phyloP scores from a whole-genome alignment of 1,140 invertebrate species.

The Pseudomyrmex sp. region DNA sequence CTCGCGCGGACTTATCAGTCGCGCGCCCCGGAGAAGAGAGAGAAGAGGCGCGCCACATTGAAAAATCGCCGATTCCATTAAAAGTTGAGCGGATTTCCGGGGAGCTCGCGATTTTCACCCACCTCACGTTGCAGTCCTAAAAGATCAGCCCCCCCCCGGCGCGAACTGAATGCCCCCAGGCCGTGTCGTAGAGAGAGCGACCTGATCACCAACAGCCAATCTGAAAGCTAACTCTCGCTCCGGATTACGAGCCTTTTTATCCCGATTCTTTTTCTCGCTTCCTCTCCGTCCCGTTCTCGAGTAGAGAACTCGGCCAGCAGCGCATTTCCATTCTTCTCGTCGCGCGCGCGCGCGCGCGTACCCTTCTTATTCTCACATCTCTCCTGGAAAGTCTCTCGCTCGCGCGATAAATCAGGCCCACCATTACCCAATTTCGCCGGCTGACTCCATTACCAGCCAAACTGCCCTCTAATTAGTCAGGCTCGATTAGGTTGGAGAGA shows the following conservation, averaged over 20 bases:
- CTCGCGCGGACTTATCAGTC: slow-evolving; percentile 45
- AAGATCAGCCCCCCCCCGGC: slow-evolving; percentile 30
- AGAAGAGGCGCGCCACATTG: slow-evolving; percentile 41
- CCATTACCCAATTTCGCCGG: slow-evolving; percentile 78
- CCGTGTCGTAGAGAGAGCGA: slow-evolving; percentile 39
- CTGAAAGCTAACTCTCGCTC: slow-evolving; percentile 33
- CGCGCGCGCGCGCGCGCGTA: neutral
- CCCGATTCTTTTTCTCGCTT: neutral
- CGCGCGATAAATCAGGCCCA: slow-evolving; percentile 79
- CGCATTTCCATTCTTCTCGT: slow-evolving; percentile 20
- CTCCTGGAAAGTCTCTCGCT: slow-evolving; percentile 13
- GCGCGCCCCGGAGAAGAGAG: neutral
- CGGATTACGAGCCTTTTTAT: slow-evolving; percentile 42
- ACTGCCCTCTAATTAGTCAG: slow-evolving; percentile 83
- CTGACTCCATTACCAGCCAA: slow-evolving; percentile 80
- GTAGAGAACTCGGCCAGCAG: neutral
- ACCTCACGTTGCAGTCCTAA: slow-evolving; percentile 33
- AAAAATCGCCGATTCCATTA: slow-evolving; percentile 77
- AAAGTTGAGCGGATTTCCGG: slow-evolving; percentile 71
- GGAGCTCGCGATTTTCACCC: slow-evolving; percentile 47
- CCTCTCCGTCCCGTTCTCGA: neutral
- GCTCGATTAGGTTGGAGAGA: slow-evolving; percentile 78
- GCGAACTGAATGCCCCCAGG: slow-evolving; percentile 22
- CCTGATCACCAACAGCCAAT: slow-evolving; percentile 47
- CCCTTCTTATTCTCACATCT: slow-evolving; percentile 11